Percentiles rank a stretch among this genome's conserved stretches.
These are phyloP conservation scores for Scortum barcoo DNA, from an alignment of 2,113 vertebrate species.

Conservation along the genomic window DNA sequence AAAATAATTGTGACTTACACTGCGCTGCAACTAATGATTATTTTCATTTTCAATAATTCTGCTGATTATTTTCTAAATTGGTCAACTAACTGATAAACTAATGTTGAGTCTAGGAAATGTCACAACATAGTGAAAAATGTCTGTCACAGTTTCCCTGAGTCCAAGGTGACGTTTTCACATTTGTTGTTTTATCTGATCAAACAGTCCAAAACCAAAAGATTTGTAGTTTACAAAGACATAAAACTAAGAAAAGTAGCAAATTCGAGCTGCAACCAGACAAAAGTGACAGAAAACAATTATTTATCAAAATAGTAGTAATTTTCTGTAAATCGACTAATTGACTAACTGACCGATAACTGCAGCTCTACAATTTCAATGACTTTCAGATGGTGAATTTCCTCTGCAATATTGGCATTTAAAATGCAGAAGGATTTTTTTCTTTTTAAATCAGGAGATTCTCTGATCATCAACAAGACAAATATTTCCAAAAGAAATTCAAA, in stretches of 20 bases:
- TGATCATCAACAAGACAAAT: background rate
- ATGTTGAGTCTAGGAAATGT: background rate
- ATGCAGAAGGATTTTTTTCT: background rate
- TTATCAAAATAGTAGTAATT: background rate
- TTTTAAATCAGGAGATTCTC: background rate
- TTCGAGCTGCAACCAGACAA: background rate
- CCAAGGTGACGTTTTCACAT: background rate
- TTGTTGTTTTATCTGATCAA: background rate
- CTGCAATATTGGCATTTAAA: background rate
- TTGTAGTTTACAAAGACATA: background rate
- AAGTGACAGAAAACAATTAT: background rate
- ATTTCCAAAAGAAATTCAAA: background rate
- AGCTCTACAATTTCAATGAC: background rate
- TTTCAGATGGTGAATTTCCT: background rate
- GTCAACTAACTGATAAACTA: background rate
- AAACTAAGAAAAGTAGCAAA: background rate
- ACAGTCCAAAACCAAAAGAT: background rate
- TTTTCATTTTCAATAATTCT: constrained; percentile 18
- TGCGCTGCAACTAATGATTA: background rate
- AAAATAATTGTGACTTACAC: constrained; percentile 2
- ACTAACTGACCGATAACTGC: background rate
- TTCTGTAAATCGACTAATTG: background rate
- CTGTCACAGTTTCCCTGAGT: background rate
- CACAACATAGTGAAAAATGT: background rate
- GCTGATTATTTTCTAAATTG: background rate